Percentiles rank a stretch among this genome's conserved stretches.
Evolutionary conservation across 2,113 vertebrate species (phyloP).

Genomic region (Motacilla tschutschensis): DNA sequence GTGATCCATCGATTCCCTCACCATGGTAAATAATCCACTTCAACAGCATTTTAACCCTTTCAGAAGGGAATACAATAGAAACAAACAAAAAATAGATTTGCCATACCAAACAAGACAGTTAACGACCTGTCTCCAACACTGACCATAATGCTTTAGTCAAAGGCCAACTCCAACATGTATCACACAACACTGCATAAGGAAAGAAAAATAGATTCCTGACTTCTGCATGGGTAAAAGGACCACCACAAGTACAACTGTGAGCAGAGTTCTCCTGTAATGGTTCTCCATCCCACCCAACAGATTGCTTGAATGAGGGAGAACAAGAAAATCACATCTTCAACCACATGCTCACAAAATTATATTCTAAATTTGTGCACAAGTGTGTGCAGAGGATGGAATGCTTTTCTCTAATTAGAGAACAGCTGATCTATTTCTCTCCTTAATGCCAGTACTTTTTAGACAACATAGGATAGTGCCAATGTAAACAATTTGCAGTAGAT

Average conservation of each 20-base stretch:
- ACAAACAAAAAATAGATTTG: constrained; percentile 64
- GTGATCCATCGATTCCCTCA: constrained; percentile 66
- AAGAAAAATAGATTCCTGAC: constrained; percentile 41
- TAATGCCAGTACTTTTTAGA: neutral
- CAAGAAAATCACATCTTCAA: constrained; percentile 13
- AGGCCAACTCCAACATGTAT: constrained; percentile 41
- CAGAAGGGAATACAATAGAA: constrained; percentile 67
- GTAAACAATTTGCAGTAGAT: neutral
- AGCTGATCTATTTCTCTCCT: neutral
- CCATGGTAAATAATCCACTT: constrained; percentile 67
- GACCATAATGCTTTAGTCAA: constrained; percentile 51
- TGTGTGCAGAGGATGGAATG: neutral
- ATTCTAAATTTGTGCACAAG: neutral
- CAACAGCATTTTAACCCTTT: constrained; percentile 68
- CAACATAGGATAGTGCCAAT: neutral
- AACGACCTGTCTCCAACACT: constrained; percentile 57
- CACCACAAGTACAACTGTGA: neutral
- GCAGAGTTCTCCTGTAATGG: neutral
- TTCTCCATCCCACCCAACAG: constrained; percentile 41
- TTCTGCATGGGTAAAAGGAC: constrained; percentile 17
- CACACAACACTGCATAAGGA: constrained; percentile 41
- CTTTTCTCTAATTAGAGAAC: neutral
- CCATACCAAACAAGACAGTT: constrained; percentile 62
- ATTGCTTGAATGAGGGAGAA: neutral
- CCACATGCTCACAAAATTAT: neutral